A percentile compares a stretch with the other conserved stretches of the same genome.
phyloP scores from a whole-genome alignment of 2,888 invertebrate species.

The Philereme transversata region DNA sequence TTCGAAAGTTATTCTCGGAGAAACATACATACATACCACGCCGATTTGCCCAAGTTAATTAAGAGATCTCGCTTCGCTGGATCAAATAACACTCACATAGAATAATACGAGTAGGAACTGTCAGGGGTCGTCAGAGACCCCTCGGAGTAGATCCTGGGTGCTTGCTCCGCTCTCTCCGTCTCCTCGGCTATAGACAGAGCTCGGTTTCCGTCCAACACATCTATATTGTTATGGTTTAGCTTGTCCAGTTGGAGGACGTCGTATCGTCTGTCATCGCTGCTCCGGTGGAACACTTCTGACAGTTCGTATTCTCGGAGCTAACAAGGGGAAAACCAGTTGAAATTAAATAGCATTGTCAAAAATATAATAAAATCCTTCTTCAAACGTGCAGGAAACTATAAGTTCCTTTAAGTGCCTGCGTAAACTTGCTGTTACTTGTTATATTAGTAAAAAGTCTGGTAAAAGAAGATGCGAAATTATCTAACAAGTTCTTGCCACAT shows the following conservation, averaged over 20 bases:
- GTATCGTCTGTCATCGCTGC: constrained; percentile 90
- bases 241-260: constrained; percentile 88
- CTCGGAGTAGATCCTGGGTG: constrained; percentile 82
- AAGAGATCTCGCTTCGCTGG: no score
- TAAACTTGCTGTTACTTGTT: no score
- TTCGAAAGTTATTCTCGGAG: no score
- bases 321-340: constrained; percentile 5
- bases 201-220: constrained; percentile 88
- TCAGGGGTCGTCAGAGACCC: constrained; percentile 74
- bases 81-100: constrained; percentile 65
- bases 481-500: no score
- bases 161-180: constrained; percentile 88
- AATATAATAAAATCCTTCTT: constrained; percentile 38
- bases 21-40: no score
- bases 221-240: constrained; percentile 82
- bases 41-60: no score
- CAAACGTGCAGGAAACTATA: no score
- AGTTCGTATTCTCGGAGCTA: constrained; percentile 95
- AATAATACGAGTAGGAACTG: constrained; percentile 74
- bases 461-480: no score
- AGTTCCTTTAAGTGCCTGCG: no score
- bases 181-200: constrained; percentile 91
- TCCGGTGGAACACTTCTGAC: constrained; percentile 93
- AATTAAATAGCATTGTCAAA: background rate
- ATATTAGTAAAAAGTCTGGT: no score